Evolutionary conservation across 2,797 vertebrate species (phyloP), one percentile per base, ranked within the genome.

Genomic region (Myoxocephalus aenaeus): DNA sequence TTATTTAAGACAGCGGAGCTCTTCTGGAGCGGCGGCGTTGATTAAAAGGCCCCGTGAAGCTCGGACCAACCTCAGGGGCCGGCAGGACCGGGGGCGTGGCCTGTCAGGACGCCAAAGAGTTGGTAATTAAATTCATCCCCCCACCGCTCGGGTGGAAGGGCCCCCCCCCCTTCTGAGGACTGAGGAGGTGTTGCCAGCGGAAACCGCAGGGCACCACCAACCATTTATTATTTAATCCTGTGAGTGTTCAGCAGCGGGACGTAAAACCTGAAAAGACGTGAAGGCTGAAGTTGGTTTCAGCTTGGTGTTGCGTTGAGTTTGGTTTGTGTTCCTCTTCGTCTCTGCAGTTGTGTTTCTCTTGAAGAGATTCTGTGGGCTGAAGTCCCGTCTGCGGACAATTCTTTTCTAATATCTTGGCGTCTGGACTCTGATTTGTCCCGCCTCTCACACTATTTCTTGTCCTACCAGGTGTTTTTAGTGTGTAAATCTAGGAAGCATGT

Each of bases 41-140:
- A 94, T 94, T 94, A 94, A 93, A 94, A 94, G 90, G 90, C 86
- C 79, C 66, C 61, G 76, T 78, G 83, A 90, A 80, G 85, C 53
- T 77, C 84, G 65, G 84, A 63, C 79, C 90, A 91, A 92, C 88
- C 91, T 90, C 82, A 67, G 83, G 83, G 75, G 80, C 77, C 72
- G 64, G 65, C 82, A 1, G 77, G 82, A 84, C 87, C 44, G 58
- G 88, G 75, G 88, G 88, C 76, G 82, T 79, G 79, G 75, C 77
- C 75, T 84, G 89, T 80, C 69, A 13, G 67, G 71, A 71, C 76
- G 72, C 68, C 57, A 54, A 57, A 7, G 58, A 84, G 80, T 65
- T 66, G 51, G 81, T 93, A 92, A 94, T 93, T 92, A 87, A 91
- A 91, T 91, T 87, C 83, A 86, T 92, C 89, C 88, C 86, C 62